Evolutionary conservation across 1,140 invertebrate genomes (phyloP).

Genomic region (Drosophila kohkoa): DNA sequence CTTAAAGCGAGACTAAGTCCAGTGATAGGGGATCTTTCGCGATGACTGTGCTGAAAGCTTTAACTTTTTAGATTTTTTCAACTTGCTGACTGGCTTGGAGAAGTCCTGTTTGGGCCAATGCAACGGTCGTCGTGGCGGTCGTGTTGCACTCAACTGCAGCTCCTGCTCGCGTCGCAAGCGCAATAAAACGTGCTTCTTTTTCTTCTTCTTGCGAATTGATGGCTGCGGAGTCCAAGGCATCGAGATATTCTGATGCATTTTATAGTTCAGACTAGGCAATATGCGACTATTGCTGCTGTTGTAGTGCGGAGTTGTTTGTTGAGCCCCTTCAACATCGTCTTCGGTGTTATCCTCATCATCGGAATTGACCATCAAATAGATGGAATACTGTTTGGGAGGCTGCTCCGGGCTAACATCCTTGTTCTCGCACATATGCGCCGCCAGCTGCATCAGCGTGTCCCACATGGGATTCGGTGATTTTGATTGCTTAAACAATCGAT

Average conservation of each 20-base stretch:
- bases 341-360: conserved; percentile 50
- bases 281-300: background rate
- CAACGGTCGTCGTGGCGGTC: conserved; percentile 38
- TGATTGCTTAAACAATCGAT: conserved; percentile 37
- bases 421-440: conserved; percentile 38
- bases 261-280: background rate
- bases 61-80: background rate
- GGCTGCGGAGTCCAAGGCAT: background rate
- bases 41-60: background rate
- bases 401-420: conserved; percentile 28
- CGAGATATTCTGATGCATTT: background rate
- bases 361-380: conserved; percentile 56
- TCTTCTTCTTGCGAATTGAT: background rate
- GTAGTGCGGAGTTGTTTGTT: background rate
- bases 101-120: conserved; percentile 63
- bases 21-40: background rate
- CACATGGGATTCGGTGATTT: conserved; percentile 29
- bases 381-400: conserved; percentile 46
- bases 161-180: background rate
- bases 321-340: background rate
- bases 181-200: background rate
- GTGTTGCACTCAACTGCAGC: background rate
- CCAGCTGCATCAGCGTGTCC: conserved; percentile 51
- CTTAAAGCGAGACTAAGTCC: background rate
- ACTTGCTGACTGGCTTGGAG: conserved; percentile 8